Conservation (phyloP, 2,797 vertebrate species). For the Pempheris klunzingeri region DNA sequence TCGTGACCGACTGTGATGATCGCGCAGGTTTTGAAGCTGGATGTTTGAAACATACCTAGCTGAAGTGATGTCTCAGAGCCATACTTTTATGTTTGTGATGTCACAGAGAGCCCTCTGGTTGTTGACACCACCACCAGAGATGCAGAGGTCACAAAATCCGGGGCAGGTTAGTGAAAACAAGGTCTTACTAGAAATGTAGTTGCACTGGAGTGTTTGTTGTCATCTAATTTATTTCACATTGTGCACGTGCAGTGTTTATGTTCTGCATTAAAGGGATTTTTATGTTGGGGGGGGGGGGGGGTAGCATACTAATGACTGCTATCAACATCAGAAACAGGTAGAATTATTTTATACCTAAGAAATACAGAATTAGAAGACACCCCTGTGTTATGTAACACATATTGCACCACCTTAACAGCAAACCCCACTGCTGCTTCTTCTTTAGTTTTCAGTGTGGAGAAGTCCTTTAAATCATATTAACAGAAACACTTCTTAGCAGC, state of each 20-base stretch:
- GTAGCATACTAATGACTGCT: conserved; percentile 17
- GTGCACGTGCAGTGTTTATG: conserved; percentile 56
- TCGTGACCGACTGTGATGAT: conserved; percentile 25
- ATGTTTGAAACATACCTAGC: conserved; percentile 11
- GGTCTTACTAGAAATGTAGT: conserved; percentile 39
- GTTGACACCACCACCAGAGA: not conserved
- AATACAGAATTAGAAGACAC: not conserved
- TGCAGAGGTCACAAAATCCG: not conserved
- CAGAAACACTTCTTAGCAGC: conserved; percentile 21
- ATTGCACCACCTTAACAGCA: not conserved
- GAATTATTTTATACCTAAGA: conserved; percentile 39
- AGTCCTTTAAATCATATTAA: not conserved
- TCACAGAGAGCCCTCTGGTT: too few relatives aligned
- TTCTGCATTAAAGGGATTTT: conserved; percentile 63
- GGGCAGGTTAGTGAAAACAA: conserved; percentile 15
- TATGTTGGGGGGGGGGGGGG: too few relatives aligned
- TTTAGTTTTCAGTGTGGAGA: conserved; percentile 14
- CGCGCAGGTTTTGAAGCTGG: conserved; percentile 44
- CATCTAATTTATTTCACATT: conserved; percentile 61
- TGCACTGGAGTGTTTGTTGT: conserved; percentile 34
- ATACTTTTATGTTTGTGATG: conserved; percentile 3
- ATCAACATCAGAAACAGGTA: conserved; percentile 7
- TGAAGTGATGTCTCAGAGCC: conserved; percentile 40
- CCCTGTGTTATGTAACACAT: not conserved
- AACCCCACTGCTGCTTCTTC: conserved; percentile 5